Conservation (phyloP, 2,113 vertebrate species). For the Phalacrocorax carbo region DNA sequence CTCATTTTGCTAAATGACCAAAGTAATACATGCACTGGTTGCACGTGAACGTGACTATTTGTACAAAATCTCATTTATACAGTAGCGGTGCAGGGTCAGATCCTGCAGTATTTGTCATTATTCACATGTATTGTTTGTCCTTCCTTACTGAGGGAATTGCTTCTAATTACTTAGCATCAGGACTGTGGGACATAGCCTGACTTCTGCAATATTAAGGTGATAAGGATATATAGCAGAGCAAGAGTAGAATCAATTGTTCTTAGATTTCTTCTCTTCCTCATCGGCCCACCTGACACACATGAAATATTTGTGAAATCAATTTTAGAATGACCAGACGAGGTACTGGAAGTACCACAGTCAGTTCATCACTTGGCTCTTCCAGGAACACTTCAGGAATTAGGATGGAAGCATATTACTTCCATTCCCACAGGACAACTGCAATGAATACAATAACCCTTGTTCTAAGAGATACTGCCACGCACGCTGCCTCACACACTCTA, state of each 20-base stretch:
- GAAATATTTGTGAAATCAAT: slow-evolving; percentile 42
- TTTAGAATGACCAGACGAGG: not conserved
- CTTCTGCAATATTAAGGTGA: not conserved
- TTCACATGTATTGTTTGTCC: not conserved
- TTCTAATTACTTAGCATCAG: not conserved
- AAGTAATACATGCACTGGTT: slow-evolving; percentile 9
- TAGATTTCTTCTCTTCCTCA: not conserved
- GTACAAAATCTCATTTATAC: not conserved
- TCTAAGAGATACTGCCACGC: not conserved
- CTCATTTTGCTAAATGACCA: slow-evolving; percentile 26
- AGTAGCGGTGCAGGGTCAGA: not conserved
- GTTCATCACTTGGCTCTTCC: not conserved
- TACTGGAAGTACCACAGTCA: not conserved
- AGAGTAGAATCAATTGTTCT: slow-evolving; percentile 10
- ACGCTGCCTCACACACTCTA: not conserved
- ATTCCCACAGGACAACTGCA: not conserved
- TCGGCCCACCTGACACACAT: not conserved
- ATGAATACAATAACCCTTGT: not conserved
- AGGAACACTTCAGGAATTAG: not conserved
- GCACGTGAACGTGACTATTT: not conserved
- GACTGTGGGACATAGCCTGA: not conserved
- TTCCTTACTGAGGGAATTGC: not conserved
- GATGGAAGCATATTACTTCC: not conserved
- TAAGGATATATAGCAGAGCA: not conserved
- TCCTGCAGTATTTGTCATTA: not conserved